Conservation (phyloP, 2,888 invertebrate species). For the Ecliptopera silaceata region DNA sequence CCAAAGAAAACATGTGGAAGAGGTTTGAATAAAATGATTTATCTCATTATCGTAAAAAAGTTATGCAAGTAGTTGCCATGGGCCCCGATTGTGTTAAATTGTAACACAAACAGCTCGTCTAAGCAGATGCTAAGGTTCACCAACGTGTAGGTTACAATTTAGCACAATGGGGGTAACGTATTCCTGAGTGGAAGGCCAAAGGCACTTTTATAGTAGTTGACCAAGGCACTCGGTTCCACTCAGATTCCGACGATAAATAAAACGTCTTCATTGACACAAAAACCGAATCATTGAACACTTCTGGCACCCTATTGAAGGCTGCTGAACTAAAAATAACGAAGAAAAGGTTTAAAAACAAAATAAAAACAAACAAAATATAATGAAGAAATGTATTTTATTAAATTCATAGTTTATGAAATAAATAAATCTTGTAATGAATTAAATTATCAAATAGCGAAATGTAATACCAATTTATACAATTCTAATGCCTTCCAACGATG, state of each 20-base stretch:
- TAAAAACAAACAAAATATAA: slow-evolving; percentile 24
- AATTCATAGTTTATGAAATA: slow-evolving; percentile 48
- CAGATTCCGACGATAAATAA: neutral
- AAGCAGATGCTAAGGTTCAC: too few species aligned
- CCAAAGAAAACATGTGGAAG: too few species aligned
- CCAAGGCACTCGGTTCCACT: neutral
- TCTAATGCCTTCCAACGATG: slow-evolving; percentile 28
- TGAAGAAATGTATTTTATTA: slow-evolving; percentile 43
- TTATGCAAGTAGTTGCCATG: too few species aligned
- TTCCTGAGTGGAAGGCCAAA: too few species aligned
- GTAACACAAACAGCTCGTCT: too few species aligned
- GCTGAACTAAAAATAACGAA: neutral
- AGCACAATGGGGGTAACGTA: too few species aligned
- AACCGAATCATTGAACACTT: neutral
- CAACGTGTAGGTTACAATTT: too few species aligned
- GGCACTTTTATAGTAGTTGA: too few species aligned
- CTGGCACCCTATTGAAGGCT: neutral
- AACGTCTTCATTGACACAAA: neutral
- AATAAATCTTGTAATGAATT: slow-evolving; percentile 69
- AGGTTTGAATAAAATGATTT: too few species aligned
- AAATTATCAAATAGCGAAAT: slow-evolving; percentile 56
- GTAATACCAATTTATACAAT: slow-evolving; percentile 58
- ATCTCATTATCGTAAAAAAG: too few species aligned
- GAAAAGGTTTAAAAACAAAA: slow-evolving; percentile 7
- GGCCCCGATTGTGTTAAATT: too few species aligned